phyloP scores from a whole-genome alignment of 1,140 invertebrate genomes.

The Drosophila asahinai region DNA sequence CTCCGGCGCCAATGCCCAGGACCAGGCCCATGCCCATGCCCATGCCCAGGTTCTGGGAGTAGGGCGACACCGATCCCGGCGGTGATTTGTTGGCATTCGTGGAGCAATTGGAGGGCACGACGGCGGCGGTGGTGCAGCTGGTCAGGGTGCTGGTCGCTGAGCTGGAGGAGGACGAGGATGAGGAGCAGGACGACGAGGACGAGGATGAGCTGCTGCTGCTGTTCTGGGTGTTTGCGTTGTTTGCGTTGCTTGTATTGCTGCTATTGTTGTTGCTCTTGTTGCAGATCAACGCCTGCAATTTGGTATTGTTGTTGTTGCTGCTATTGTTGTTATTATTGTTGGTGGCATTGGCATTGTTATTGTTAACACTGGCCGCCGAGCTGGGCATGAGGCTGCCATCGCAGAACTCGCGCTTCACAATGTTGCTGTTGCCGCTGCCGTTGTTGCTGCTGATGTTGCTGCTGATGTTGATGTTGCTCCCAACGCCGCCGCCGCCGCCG shows the following conservation, averaged over 20 bases:
- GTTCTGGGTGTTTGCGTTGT: slow-evolving; percentile 20
- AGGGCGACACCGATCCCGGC: slow-evolving; percentile 58
- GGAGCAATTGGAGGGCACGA: slow-evolving; percentile 79
- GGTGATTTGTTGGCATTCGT: slow-evolving; percentile 80
- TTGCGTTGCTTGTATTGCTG: slow-evolving; percentile 24
- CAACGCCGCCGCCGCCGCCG: slow-evolving; percentile 27
- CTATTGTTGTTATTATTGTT: slow-evolving; percentile 56
- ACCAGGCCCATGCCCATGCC: slow-evolving; percentile 29
- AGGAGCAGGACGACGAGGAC: slow-evolving; percentile 73
- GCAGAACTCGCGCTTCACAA: slow-evolving; percentile 82
- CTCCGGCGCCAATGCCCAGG: slow-evolving; percentile 34
- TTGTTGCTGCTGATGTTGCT: slow-evolving; percentile 24
- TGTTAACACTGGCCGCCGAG: slow-evolving; percentile 61
- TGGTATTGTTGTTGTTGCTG: slow-evolving; percentile 67
- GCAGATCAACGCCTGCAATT: slow-evolving; percentile 59
- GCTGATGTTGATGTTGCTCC: slow-evolving; percentile 12
- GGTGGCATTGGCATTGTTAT: slow-evolving; percentile 45
- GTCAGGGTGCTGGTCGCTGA: slow-evolving; percentile 73
- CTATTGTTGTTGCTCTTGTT: slow-evolving; percentile 40
- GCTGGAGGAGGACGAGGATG: slow-evolving; percentile 73
- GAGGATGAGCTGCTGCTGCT: slow-evolving; percentile 71
- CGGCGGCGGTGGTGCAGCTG: slow-evolving; percentile 80
- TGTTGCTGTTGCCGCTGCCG: slow-evolving; percentile 47
- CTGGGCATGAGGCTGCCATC: slow-evolving; percentile 74
- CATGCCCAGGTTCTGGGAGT: slow-evolving; percentile 52